Base-by-base conservation (phyloP, 2,888 invertebrate genomes). In the Camponotus fellah region DNA sequence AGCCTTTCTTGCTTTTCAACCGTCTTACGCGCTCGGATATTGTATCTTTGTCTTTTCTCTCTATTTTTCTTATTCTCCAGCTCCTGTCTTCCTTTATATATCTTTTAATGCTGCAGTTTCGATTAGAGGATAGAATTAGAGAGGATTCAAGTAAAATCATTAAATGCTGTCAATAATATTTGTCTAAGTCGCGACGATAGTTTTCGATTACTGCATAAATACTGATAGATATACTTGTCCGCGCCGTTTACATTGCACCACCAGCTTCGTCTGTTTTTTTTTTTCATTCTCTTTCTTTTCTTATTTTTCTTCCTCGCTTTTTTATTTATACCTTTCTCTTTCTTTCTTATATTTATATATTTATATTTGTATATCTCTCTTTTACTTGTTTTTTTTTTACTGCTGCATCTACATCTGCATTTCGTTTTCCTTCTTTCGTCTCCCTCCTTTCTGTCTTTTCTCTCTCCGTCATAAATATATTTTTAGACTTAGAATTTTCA, bases 201-300 rank as follows among this genome's bases (percentile, higher is more conserved):
- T 69, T 80, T 71, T 79, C 68, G 72, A 71, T 84, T 83, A 79
- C 79, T 65, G 88, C 88, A 90, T 92, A 93, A 94, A 94, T 94
- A 94, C 93, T 94, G 94, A 93, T 93, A 92, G 90, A 93, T 93
- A 92, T 91, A 91, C 88, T 91, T 91, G 89, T 89, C 87, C 91
- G 86, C 91, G 86, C 84, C 82, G 85, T 58, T 77, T 43, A 60
- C 32, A 62, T 75, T 65, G 58, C 81, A 72, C 34, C 53, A 75
- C 37, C 26, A 68, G 82, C 64, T 72, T 66, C 53, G 49, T 53
- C 17, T 34, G n/a, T 10, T 43, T 64, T n/a, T 34, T 34, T 34
- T 26, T 10, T 43, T 64, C 8, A 58, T 14, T 32, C 49, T 82
- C 64, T 76, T 40, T 53, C 66, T 34, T 4, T 69, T 34, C 0